Base-by-base conservation (phyloP, 2,797 vertebrate genomes). In the Chaunax sp. region DNA sequence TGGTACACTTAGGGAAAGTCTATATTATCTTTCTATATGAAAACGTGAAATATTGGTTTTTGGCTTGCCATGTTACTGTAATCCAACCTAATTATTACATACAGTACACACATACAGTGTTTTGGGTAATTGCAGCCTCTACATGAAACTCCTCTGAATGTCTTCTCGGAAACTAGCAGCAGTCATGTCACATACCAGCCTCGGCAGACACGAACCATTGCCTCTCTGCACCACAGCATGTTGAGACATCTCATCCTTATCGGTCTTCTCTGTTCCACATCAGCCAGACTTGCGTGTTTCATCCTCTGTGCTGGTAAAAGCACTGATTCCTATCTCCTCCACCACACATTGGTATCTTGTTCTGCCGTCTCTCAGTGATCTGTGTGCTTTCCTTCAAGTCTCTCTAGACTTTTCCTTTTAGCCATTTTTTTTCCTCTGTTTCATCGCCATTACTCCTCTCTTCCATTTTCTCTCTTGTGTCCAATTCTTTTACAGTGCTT, bases 161-260 rank as follows among this genome's bases (percentile, higher is more conserved):
- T 38, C 26, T 44, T 57, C 28, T 37, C 54, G 54, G 50, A 46
- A 60, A 46, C 26, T 9, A 54, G 38, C 41, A 46, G 52, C 38
- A 22, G 45, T 61, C 41, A 30, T 46, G 47, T 77, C 59, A 53
- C 76, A 75, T 47, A 58, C 38, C 33, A 47, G 52, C 67, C 45
- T 72, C 3, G 30, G 15, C 47, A 60, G 23, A 75, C 73, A 72
- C 35, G 14, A 72, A 59, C 22, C 19, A 0, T 67, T 68, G 25
- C 30, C 8, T 28, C 49, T 68, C 37, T 55, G 56, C 78, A 51
- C 62, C 44, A 18, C 64, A 69, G 69, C 87, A 67, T 89, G 86
- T 85, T 60, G 63, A 77, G 83, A 77, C 85, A 63, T 65, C 83
- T 82, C 18, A 33, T 63, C 12, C 65, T 82, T 85, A 84, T 89